A percentile compares a stretch with the other conserved stretches of the same genome.
Conservation (phyloP, 1,140 invertebrate species). For the Drosophila nigromelanica region DNA sequence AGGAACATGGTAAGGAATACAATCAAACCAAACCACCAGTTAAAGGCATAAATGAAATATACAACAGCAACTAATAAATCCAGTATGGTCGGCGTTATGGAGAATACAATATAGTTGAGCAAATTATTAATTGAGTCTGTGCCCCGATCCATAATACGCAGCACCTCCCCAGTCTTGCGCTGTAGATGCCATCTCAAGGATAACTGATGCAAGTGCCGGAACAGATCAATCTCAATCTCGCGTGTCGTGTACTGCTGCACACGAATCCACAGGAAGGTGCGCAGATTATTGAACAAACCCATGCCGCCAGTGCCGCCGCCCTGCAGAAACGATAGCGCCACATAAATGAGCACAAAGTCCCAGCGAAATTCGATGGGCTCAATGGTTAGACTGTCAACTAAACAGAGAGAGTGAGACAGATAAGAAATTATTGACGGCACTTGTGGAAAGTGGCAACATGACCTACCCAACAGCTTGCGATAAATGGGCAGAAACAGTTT, state of each 20-base stretch:
- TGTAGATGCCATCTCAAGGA: conserved; percentile 95
- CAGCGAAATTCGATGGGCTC: conserved; percentile 89
- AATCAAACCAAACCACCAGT: conserved; percentile 96
- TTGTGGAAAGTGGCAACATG: conserved; percentile 17
- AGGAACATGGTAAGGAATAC: conserved; percentile 96
- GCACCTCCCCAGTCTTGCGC: conserved; percentile 97
- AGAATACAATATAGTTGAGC: conserved; percentile 94
- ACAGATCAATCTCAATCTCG: conserved; percentile 93
- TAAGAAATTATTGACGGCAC: conserved; percentile 32
- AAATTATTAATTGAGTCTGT: conserved; percentile 97
- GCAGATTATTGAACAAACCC: conserved; percentile 95
- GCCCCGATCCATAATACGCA: conserved; percentile 97
- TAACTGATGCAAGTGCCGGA: conserved; percentile 93
- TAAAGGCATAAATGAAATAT: conserved; percentile 94
- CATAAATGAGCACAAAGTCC: conserved; percentile 95
- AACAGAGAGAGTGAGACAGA: conserved; percentile 63
- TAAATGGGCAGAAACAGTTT: conserved; percentile 98
- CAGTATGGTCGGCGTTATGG: conserved; percentile 94
- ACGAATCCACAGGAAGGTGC: conserved; percentile 96
- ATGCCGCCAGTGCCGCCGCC: conserved; percentile 95
- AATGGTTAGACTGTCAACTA: conserved; percentile 90
- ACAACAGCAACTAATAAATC: conserved; percentile 97
- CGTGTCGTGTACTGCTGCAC: conserved; percentile 98
- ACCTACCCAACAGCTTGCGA: conserved; percentile 92
- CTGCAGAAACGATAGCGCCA: conserved; percentile 95